phyloP scores from a whole-genome alignment of 2,888 invertebrate genomes.

The Seladonia tumulorum region DNA sequence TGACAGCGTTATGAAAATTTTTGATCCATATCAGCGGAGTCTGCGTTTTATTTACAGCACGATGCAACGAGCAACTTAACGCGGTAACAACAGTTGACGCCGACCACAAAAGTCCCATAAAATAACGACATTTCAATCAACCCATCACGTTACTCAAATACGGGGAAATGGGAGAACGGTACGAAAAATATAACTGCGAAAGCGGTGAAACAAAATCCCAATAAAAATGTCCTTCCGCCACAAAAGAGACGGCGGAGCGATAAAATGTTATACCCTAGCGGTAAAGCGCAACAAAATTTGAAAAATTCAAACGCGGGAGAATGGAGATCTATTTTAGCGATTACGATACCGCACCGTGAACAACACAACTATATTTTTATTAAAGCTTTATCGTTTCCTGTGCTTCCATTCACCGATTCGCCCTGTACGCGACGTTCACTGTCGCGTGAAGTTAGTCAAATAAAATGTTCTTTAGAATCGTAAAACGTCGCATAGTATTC shows the following conservation, averaged over 20 bases:
- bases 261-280: background rate
- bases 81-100: background rate
- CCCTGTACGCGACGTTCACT: too few species aligned
- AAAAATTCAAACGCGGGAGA: background rate
- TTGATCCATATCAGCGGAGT: background rate
- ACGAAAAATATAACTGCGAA: too few species aligned
- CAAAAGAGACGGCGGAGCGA: background rate
- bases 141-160: background rate
- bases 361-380: too few species aligned
- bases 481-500: too few species aligned
- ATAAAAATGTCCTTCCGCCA: background rate
- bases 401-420: too few species aligned
- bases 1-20: background rate
- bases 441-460: too few species aligned
- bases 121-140: background rate
- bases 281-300: background rate
- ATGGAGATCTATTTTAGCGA: background rate
- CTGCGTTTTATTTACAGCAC: background rate
- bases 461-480: too few species aligned
- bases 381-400: too few species aligned
- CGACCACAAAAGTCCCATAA: background rate
- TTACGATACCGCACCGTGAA: too few species aligned
- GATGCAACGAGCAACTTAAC: background rate
- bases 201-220: background rate
- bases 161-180: too few species aligned